Base-by-base conservation (phyloP, 2,888 invertebrate genomes). In the Endomychus coccineus region DNA sequence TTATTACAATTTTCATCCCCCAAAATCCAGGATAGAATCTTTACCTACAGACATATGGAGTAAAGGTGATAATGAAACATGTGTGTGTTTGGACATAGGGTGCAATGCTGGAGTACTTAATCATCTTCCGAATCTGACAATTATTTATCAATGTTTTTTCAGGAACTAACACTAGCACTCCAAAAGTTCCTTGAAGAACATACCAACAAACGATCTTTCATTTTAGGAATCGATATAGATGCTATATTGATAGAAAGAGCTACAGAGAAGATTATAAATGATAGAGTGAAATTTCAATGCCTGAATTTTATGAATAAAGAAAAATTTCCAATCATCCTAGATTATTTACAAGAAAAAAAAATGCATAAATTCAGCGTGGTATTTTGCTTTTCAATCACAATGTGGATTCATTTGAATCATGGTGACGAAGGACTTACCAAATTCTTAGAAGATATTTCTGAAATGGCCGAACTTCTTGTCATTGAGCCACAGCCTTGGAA, bases 401-500 rank as follows among this genome's bases (percentile, higher is more conserved):
- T 90, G 87, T 90, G 90, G 90, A 84, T 90, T 54, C 90, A 90
- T 64, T 61, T 90, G 14, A 89, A 90, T 61, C 71, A 82, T 63
- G 84, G 87, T 4, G 90, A 90, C 67, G 61, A 66, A 3, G 86
- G 85, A 0, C 62, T 90, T 21, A 52, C 68, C 35, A 49, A 61
- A 3, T 85, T 87, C 60, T 63, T 90, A 2, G 56, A 64, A 12
- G 71, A 70, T 32, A 59, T 82, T 4, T 73, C 75, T 39, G 48
- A 56, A 4, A 54, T 71, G 14, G 66, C 78, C 3, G 67, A 71
- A 24, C 66, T 76, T 33, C 62, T 88, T 6, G 69, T 88, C 12
- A 69, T 89, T 40, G 90, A 90, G 60, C 84, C 87, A 0, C 89
- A 90, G 55, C 80, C 82, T 2, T 90, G 89, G 89, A 82, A 80